Conservation (phyloP, 2,113 vertebrate species). For the Ellobius talpinus region DNA sequence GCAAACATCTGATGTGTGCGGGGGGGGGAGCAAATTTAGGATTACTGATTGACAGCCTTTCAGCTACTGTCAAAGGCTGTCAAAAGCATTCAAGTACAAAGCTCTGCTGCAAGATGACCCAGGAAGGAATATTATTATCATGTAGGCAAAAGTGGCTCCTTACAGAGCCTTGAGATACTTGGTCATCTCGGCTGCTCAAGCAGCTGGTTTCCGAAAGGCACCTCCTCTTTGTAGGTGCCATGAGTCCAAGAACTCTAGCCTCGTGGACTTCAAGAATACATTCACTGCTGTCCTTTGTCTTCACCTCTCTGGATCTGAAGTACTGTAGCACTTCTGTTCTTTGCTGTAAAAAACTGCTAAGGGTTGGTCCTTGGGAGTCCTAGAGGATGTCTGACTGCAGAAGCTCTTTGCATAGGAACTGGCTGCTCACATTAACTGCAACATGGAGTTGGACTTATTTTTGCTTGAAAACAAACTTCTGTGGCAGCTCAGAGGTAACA, state of each 20-base stretch:
- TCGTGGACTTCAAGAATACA: slow-evolving; percentile 70
- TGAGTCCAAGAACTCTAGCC: slow-evolving; percentile 32
- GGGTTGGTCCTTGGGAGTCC: not conserved
- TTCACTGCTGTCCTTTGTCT: not conserved
- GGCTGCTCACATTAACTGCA: not conserved
- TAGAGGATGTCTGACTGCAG: slow-evolving; percentile 36
- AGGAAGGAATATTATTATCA: slow-evolving; percentile 13
- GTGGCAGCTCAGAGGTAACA: not conserved
- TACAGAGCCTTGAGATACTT: slow-evolving; percentile 48
- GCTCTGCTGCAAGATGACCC: not conserved
- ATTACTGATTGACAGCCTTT: not conserved
- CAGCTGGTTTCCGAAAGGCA: slow-evolving; percentile 57
- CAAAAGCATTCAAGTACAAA: not conserved
- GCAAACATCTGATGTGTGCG: not conserved
- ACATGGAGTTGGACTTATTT: not conserved
- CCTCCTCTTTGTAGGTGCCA: slow-evolving; percentile 50
- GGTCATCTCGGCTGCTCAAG: slow-evolving; percentile 52
- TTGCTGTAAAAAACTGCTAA: slow-evolving; percentile 10
- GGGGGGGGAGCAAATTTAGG: not conserved
- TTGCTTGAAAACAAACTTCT: slow-evolving; percentile 18
- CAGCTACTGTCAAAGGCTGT: not conserved
- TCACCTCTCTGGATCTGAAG: slow-evolving; percentile 63
- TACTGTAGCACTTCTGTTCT: not conserved
- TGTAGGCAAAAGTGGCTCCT: not conserved
- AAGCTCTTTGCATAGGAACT: not conserved